Evolutionary conservation across 2,113 vertebrate genomes (phyloP).

Genomic region (Cololabis saira): DNA sequence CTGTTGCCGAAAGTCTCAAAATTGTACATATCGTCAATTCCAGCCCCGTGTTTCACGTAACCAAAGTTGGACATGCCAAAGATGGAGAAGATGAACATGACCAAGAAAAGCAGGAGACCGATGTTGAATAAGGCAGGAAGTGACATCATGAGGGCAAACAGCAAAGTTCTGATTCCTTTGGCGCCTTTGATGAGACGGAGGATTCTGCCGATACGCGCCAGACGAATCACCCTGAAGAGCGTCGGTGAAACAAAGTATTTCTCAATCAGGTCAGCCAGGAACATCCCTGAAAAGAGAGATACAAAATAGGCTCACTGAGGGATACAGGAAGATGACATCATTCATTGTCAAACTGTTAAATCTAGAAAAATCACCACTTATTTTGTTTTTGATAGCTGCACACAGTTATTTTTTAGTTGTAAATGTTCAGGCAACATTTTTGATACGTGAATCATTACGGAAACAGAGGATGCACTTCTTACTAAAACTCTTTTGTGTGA

Average conservation of each 20-base stretch:
- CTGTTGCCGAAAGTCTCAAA: constrained; percentile 99
- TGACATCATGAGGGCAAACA: constrained; percentile 99
- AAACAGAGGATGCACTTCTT: too few relatives aligned
- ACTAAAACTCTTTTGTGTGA: too few relatives aligned
- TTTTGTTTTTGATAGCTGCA: too few relatives aligned
- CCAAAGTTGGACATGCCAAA: constrained; percentile 99
- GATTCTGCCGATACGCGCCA: constrained; percentile 97
- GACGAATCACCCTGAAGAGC: constrained; percentile 96
- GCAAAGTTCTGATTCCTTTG: constrained; percentile 97
- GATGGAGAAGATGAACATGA: constrained; percentile 99
- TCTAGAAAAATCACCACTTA: too few relatives aligned
- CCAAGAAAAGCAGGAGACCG: constrained; percentile 94
- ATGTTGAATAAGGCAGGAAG: constrained; percentile 99
- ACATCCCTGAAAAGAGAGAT: constrained; percentile 88
- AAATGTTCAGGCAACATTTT: too few relatives aligned
- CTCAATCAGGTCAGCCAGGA: constrained; percentile 97
- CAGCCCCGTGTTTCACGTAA: constrained; percentile 93
- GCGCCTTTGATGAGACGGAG: constrained; percentile 97
- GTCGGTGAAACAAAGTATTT: constrained; percentile 99
- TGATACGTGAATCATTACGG: too few relatives aligned
- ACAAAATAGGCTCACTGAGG: constrained; percentile 3
- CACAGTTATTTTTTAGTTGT: too few relatives aligned
- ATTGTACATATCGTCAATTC: constrained; percentile 99
- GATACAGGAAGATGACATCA: too few relatives aligned
- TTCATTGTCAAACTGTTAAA: too few relatives aligned